These are phyloP conservation scores for Coenonympha glycerion DNA, from an alignment of 2,888 invertebrate genomes.

Conservation along the genomic window DNA sequence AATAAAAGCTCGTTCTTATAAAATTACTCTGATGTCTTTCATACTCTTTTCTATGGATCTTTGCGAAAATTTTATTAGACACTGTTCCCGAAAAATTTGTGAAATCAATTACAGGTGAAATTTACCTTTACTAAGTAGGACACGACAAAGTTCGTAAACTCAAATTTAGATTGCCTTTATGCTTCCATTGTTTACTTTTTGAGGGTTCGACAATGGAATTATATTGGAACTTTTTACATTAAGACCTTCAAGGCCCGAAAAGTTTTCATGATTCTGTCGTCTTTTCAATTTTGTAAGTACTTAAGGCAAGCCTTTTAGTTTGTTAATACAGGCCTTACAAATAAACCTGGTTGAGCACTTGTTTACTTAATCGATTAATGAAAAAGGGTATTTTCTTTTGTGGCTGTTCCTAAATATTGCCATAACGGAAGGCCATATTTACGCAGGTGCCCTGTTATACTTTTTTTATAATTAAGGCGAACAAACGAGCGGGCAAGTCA, in stretches of 20 bases:
- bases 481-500: too few species aligned
- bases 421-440: too few species aligned
- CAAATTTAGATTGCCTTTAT: conserved; percentile 72
- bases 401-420: too few species aligned
- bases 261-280: conserved; percentile 17
- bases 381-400: too few species aligned
- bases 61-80: not conserved
- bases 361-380: too few species aligned
- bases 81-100: conserved; percentile 23
- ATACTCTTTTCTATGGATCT: not conserved
- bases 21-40: too few species aligned
- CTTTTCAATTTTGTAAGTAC: conserved; percentile 12
- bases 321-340: not conserved
- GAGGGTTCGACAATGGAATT: conserved; percentile 55
- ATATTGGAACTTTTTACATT: conserved; percentile 67
- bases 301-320: not conserved
- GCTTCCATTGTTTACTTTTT: conserved; percentile 64
- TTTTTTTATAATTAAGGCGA: too few species aligned
- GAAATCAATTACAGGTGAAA: conserved; percentile 27
- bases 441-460: too few species aligned
- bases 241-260: conserved; percentile 44
- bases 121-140: conserved; percentile 15
- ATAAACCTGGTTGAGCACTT: too few species aligned
- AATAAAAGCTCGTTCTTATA: too few species aligned
- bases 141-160: conserved; percentile 21